A percentile compares a stretch with the other conserved stretches of the same genome.
Conservation (phyloP, 2,888 invertebrate species). For the Sisyra nigra region DNA sequence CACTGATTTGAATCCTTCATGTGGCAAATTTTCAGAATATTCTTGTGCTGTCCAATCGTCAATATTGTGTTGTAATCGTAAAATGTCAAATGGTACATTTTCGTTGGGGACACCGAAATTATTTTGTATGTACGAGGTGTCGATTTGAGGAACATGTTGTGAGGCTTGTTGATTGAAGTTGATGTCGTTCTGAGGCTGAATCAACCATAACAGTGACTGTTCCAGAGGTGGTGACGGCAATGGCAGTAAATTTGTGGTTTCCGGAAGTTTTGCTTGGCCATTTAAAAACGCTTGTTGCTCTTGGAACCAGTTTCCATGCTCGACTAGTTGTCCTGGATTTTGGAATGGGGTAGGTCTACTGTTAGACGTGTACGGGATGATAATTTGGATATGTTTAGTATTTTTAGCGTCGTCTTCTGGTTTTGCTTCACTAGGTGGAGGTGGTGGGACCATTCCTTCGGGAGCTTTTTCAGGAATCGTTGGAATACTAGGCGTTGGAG, state of each 20-base stretch:
- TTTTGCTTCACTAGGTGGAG: conserved; percentile 10
- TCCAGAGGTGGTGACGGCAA: conserved; percentile 12
- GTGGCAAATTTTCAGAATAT: conserved; percentile 36
- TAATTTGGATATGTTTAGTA: conserved; percentile 57
- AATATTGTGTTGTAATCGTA: conserved; percentile 63
- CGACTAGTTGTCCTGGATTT: conserved; percentile 5
- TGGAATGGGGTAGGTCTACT: conserved; percentile 35
- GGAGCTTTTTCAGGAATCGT: conserved; percentile 10
- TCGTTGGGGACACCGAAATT: conserved; percentile 23
- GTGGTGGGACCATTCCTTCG: conserved; percentile 13
- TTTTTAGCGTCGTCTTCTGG: conserved; percentile 22
- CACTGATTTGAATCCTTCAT: conserved; percentile 26
- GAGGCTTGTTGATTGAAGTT: conserved; percentile 23
- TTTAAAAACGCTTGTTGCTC: conserved; percentile 14
- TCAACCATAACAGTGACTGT: conserved; percentile 17
- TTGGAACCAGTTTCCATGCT: conserved; percentile 21
- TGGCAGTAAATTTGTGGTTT: conserved; percentile 11
- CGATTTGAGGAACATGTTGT: conserved; percentile 18
- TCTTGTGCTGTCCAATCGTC: conserved; percentile 73
- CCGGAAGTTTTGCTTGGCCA: conserved; percentile 15
- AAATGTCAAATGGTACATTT: conserved; percentile 49
- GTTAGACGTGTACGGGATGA: conserved; percentile 61
- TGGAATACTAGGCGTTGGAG: conserved; percentile 6
- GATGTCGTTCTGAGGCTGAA: conserved; percentile 27
- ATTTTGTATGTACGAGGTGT: conserved; percentile 28